Base-by-base conservation (phyloP, 2,888 invertebrate genomes). In the Homarus gammarus region DNA sequence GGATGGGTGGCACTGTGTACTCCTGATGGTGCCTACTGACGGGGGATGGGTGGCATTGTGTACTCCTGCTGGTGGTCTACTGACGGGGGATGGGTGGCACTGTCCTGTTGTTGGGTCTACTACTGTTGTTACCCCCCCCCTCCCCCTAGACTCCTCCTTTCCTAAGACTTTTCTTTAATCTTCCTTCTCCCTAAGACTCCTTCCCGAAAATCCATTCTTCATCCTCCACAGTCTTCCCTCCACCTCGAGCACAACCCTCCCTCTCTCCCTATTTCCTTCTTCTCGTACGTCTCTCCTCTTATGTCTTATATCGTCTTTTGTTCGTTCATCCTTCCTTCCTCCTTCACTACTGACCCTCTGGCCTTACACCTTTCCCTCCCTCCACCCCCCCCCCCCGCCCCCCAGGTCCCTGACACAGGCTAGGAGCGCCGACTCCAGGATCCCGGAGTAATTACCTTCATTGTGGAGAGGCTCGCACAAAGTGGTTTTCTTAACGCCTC, bases 361-460 rank as follows among this genome's bases (percentile, higher is more conserved):
- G 31, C 51, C 51, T 38, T 40, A 22, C 51, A 33, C 18, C 56
- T 33, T 56, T 36, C 38, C n/a, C 64, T 38, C 81, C 56, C 64
- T 36, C 64, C 36, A 61, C 38, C 51, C 56, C 79, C 33, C 31
- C 27, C 56, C 8, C 38, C 38, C 36, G 3, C 64, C 40, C 36
- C 10, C 44, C 40, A 31, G n/a, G 27, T 68, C 70, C 6, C 56
- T 79, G 56, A 79, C 78, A n/a, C 56, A 56, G 49, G 27, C 75
- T 49, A 22, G 64, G 64, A 22, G 22, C 22, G 31, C 64, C 5
- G 6, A 5, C 72, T 72, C 27, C 38, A 33, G 51, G 38, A 81
- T 81, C 61, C 81, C n/a, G n/a, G n/a, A 38, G 81, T 81, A 81
- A 81, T 64, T 81, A 81, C 81, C 81, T 81, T 81, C 81, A 64